Evolutionary conservation across 2,797 vertebrate species (phyloP).

Genomic region (Thamnophis elegans): DNA sequence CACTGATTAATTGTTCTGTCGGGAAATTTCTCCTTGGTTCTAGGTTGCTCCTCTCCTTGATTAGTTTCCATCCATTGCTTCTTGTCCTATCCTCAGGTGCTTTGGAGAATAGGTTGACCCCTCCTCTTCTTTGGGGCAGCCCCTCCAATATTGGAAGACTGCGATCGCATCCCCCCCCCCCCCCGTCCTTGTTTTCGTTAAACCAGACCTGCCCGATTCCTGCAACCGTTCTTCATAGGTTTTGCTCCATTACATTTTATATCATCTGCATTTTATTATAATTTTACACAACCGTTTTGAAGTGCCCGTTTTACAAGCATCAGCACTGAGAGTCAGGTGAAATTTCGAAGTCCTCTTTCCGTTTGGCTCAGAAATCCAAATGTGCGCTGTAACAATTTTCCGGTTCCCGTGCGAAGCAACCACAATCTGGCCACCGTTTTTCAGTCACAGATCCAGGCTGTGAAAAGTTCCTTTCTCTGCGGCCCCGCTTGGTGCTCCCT

Average conservation of each 20-base stretch:
- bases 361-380: background rate
- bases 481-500: background rate
- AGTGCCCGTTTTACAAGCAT: background rate
- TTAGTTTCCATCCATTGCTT: background rate
- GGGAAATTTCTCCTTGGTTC: background rate
- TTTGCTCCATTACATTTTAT: background rate
- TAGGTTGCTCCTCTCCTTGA: background rate
- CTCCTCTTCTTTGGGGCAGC: background rate
- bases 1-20: background rate
- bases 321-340: background rate
- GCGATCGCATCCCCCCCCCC: too few relatives aligned
- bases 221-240: background rate
- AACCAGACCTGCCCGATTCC: background rate
- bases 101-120: background rate
- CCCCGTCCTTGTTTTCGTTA: background rate
- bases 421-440: background rate
- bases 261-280: background rate
- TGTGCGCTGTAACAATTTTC: background rate
- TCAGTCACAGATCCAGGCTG: background rate
- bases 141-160: background rate
- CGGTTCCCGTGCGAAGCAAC: background rate
- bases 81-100: background rate
- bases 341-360: background rate
- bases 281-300: background rate
- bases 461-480: background rate